phyloP scores from a whole-genome alignment of 2,113 vertebrate genomes.

The Ovibos moschatus region DNA sequence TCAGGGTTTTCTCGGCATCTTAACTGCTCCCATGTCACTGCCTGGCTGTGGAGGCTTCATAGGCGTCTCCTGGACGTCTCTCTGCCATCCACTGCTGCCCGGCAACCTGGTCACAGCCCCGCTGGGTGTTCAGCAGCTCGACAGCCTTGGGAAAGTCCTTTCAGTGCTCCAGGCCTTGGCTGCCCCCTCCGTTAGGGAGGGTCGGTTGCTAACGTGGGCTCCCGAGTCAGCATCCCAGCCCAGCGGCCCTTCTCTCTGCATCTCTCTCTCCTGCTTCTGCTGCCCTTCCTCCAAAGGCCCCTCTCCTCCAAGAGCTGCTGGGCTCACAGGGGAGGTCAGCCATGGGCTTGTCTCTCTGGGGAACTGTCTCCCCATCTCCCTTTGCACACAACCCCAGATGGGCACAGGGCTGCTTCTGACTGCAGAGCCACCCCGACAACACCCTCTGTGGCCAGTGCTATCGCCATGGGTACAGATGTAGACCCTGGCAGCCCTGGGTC shows the following conservation, averaged over 20 bases:
- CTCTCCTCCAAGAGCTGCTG: background rate
- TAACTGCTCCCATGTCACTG: background rate
- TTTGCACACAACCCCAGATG: accelerated
- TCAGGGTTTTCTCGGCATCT: too few species aligned
- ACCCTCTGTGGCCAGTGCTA: background rate
- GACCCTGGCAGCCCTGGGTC: background rate
- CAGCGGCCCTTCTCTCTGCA: accelerated
- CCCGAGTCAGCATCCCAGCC: too few species aligned
- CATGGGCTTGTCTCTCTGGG: too few species aligned
- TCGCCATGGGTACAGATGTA: background rate
- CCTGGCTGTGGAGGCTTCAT: accelerated
- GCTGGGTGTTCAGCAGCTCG: accelerated
- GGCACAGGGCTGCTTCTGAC: background rate
- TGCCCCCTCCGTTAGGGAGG: accelerated
- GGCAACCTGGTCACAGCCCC: too few species aligned
- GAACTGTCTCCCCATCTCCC: background rate
- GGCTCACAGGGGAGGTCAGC: background rate
- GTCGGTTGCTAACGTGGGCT: accelerated
- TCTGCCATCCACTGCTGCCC: background rate
- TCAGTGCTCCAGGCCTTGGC: accelerated
- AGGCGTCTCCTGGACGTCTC: accelerated
- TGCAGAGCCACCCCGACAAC: background rate
- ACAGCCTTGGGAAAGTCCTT: background rate
- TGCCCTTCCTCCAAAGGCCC: background rate
- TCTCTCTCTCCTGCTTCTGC: accelerated